Evolutionary conservation across 2,797 vertebrate species (phyloP).

Genomic region (Catharus ustulatus): DNA sequence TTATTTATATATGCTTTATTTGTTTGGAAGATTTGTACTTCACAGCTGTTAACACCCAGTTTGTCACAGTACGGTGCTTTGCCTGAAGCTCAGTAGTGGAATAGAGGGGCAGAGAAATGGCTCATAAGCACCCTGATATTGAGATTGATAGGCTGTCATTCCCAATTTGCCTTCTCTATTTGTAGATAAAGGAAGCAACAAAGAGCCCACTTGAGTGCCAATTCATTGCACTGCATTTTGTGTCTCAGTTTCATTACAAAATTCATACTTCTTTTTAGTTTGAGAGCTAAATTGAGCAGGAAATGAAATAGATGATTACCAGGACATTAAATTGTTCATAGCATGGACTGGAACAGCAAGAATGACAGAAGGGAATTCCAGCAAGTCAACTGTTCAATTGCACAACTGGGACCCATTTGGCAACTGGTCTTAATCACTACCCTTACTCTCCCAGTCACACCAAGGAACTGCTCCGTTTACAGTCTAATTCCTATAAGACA

Average conservation of each 20-base stretch:
- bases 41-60: neutral
- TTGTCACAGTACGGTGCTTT: neutral
- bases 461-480: neutral
- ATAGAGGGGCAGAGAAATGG: neutral
- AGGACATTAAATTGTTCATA: slow-evolving; percentile 6
- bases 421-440: neutral
- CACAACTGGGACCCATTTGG: neutral
- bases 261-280: neutral
- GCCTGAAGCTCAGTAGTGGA: neutral
- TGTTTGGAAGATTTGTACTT: slow-evolving; percentile 3
- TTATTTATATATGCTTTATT: neutral
- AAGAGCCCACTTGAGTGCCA: neutral
- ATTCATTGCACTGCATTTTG: neutral
- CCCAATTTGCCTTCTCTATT: neutral
- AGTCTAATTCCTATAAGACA: neutral
- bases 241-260: neutral
- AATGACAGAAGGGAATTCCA: neutral
- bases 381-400: neutral
- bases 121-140: neutral
- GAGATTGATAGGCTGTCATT: neutral
- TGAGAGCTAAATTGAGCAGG: neutral
- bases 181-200: neutral
- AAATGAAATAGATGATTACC: slow-evolving; percentile 27
- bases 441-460: neutral
- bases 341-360: neutral